Evolutionary conservation across 2,113 vertebrate genomes (phyloP).

Genomic region (Bagarius yarrelli): DNA sequence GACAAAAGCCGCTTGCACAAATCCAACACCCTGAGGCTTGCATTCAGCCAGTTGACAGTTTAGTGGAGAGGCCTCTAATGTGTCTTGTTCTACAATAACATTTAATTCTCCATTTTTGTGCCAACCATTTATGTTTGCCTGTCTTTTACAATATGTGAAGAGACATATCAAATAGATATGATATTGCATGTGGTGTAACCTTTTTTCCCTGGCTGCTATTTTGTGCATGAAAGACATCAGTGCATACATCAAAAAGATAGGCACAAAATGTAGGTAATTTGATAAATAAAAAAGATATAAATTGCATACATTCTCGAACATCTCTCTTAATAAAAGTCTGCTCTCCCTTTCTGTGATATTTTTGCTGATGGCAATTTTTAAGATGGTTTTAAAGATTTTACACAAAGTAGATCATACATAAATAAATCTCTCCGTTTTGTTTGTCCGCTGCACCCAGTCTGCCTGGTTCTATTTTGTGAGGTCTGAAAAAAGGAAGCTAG

Average conservation of each 20-base stretch:
- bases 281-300: background rate
- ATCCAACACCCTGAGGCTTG: background rate
- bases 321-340: slow-evolving; percentile 11
- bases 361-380: too few species aligned
- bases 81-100: slow-evolving; percentile 12
- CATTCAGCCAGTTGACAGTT: background rate
- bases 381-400: too few species aligned
- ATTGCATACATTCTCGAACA: background rate
- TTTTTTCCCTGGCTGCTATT: background rate
- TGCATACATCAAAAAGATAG: background rate
- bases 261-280: background rate
- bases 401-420: too few species aligned
- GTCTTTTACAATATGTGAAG: background rate
- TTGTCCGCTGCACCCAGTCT: too few species aligned
- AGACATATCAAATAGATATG: background rate
- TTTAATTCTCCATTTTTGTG: background rate
- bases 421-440: too few species aligned
- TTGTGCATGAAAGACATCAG: background rate
- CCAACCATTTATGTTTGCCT: background rate
- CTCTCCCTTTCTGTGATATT: background rate
- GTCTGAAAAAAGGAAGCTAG: too few species aligned
- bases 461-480: too few species aligned
- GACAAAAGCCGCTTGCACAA: slow-evolving; percentile 2
- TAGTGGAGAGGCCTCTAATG: background rate
- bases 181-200: background rate